A percentile compares a stretch with the other conserved stretches of the same genome.
Evolutionary conservation across 53 echinoderm and acorn worm species (phyloP).

Genomic region (Echinarachnius parma): DNA sequence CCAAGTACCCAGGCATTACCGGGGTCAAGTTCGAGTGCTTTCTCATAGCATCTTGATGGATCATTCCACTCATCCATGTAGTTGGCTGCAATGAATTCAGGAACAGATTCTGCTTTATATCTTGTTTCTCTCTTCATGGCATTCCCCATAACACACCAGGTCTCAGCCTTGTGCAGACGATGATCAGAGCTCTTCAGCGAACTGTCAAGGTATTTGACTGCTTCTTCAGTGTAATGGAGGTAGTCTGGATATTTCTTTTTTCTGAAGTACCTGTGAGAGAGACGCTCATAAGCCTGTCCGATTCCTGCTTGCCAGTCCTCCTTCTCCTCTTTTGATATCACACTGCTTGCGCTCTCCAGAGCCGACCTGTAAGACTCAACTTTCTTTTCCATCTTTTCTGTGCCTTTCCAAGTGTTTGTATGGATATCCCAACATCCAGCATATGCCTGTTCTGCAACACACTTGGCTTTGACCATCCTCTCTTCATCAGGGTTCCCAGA

Average conservation of each 20-base stretch:
- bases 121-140: background rate
- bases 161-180: conserved; percentile 9
- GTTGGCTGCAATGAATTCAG: background rate
- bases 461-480: conserved; percentile 12
- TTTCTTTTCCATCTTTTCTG: background rate
- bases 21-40: conserved; percentile 24
- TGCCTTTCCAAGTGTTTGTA: conserved; percentile 12
- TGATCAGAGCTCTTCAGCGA: conserved; percentile 8
- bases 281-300: conserved; percentile 33
- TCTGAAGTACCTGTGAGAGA: conserved; percentile 23
- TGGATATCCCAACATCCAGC: conserved; percentile 26
- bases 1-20: conserved; percentile 26
- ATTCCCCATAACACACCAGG: conserved; percentile 34
- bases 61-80: conserved; percentile 11
- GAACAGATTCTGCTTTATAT: background rate
- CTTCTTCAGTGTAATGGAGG: background rate
- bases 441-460: conserved; percentile 20
- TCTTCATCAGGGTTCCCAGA: conserved; percentile 4
- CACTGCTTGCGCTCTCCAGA: background rate
- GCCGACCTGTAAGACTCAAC: background rate
- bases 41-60: conserved; percentile 8
- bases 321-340: conserved; percentile 20
- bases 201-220: conserved; percentile 4
- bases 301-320: conserved; percentile 28
- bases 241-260: background rate